phyloP scores from a whole-genome alignment of 1,140 invertebrate genomes.

The Aphidius gifuensis region DNA sequence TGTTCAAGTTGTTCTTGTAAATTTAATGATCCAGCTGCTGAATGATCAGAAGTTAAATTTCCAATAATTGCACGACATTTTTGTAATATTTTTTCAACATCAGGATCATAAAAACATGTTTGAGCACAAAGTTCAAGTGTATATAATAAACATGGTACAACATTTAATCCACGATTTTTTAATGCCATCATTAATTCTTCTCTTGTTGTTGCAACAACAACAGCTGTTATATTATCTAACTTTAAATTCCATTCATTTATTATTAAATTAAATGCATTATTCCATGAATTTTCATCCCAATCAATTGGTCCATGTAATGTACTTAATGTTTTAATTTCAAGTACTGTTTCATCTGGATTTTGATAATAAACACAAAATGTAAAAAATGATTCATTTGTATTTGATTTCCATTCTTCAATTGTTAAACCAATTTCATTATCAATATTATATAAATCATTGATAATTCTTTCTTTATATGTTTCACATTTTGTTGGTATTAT shows the following conservation, averaged over 20 bases:
- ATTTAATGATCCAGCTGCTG: slow-evolving; percentile 39
- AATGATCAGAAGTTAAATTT: slow-evolving; percentile 44
- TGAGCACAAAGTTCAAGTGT: slow-evolving; percentile 54
- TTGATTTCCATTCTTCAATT: slow-evolving; percentile 56
- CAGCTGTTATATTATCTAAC: slow-evolving; percentile 52
- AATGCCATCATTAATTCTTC: slow-evolving; percentile 46
- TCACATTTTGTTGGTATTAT: slow-evolving; percentile 57
- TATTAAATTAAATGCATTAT: slow-evolving; percentile 42
- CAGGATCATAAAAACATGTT: slow-evolving; percentile 50
- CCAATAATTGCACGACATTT: slow-evolving; percentile 54
- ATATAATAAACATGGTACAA: slow-evolving; percentile 55
- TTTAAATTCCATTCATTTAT: slow-evolving; percentile 52
- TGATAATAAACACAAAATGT: slow-evolving; percentile 56
- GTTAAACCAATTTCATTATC: slow-evolving; percentile 49
- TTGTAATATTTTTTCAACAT: slow-evolving; percentile 44
- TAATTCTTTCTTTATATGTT: slow-evolving; percentile 47
- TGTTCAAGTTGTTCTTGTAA: slow-evolving; percentile 51
- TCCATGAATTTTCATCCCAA: slow-evolving; percentile 51
- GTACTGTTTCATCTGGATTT: slow-evolving; percentile 38
- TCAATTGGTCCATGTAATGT: slow-evolving; percentile 43
- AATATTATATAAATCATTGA: slow-evolving; percentile 37
- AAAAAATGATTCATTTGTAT: slow-evolving; percentile 48
- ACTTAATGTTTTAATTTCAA: slow-evolving; percentile 49
- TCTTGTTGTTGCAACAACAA: slow-evolving; percentile 48
- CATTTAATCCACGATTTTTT: slow-evolving; percentile 38